Base-by-base conservation (phyloP, 1,140 invertebrate genomes). In the Micrasema longulum region DNA sequence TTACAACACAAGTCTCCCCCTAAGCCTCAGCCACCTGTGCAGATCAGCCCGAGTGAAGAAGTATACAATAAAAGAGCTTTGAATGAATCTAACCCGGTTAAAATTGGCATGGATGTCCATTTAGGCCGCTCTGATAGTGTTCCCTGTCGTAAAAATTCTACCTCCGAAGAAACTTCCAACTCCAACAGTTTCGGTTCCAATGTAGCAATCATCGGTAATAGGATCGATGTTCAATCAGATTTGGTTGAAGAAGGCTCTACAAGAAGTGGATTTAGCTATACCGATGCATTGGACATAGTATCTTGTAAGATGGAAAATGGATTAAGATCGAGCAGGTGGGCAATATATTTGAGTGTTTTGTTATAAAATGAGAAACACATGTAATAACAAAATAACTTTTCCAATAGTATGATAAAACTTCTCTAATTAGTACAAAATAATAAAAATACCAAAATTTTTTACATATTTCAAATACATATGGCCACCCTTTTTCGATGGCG, bases 121-220 rank as follows among this genome's bases (percentile, higher is more conserved):
- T 45, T 73, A 16, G 71, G 69, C 18, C 14, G 50, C 26, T 71
- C 73, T 18, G 66, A 72, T n/a, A 71, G 57, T 48, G 22, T 72
- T 35, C 65, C 69, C 26, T 68, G 57, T 26, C 62, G 64, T 26
- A 69, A 12, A 12, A 47, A 47, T 20, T 48, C n/a, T 16, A 67
- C 60, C 20, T 16, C n/a, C 11, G 83, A 84, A 47, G 81, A 84
- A 53, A 77, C 81, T 11, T 82, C 82, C 0, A 85, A 80, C 23
- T 88, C 87, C 1, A 90, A 89, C 35, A 92, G 90, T 78, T 94
- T 95, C 83, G 94, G 93, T 1, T 93, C 89, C 62, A 92, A 93
- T 80, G 89, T 93, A 10, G 89, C 91, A 11, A 82, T 95, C 11
- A 89, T 94, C 38, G 94, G 95, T 26, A 97, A 97, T 81, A 87